Percentiles rank a stretch among this genome's conserved stretches.
These are phyloP conservation scores for Danio rerio DNA, from an alignment of 2,113 vertebrate species.

Conservation along the genomic window DNA sequence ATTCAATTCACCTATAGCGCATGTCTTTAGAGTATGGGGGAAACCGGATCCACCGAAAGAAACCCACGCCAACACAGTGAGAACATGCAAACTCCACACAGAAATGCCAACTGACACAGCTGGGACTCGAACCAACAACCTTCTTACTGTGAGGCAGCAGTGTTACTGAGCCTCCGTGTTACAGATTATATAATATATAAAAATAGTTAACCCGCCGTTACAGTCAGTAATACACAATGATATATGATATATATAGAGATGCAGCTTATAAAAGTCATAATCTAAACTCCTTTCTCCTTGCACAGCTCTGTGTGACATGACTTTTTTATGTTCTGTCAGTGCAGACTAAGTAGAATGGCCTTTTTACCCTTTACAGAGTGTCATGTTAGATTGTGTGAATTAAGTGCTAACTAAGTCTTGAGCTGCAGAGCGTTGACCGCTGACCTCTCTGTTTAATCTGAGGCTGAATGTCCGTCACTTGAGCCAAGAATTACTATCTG, in stretches of 20 bases:
- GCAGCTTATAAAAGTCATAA: background rate
- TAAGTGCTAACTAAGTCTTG: background rate
- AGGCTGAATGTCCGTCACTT: background rate
- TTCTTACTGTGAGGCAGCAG: too few relatives aligned
- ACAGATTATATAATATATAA: too few relatives aligned
- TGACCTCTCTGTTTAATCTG: background rate
- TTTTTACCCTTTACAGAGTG: background rate
- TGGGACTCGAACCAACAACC: too few relatives aligned
- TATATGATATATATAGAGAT: background rate
- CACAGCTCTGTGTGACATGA: background rate
- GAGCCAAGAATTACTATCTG: background rate
- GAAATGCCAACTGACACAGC: too few relatives aligned
- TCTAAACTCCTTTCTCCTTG: background rate
- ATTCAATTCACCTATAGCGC: too few relatives aligned
- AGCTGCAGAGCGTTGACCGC: constrained; percentile 6
- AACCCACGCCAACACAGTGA: too few relatives aligned
- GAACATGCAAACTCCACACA: too few relatives aligned
- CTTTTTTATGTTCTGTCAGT: background rate
- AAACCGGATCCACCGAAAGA: too few relatives aligned
- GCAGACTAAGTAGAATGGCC: background rate
- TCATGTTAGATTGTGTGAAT: constrained; percentile 8
- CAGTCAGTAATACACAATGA: too few relatives aligned
- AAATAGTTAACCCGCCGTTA: too few relatives aligned
- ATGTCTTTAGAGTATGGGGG: too few relatives aligned
- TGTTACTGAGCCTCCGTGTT: too few relatives aligned